phyloP scores from a whole-genome alignment of 2,113 vertebrate species.

The Ceratotherium simum region DNA sequence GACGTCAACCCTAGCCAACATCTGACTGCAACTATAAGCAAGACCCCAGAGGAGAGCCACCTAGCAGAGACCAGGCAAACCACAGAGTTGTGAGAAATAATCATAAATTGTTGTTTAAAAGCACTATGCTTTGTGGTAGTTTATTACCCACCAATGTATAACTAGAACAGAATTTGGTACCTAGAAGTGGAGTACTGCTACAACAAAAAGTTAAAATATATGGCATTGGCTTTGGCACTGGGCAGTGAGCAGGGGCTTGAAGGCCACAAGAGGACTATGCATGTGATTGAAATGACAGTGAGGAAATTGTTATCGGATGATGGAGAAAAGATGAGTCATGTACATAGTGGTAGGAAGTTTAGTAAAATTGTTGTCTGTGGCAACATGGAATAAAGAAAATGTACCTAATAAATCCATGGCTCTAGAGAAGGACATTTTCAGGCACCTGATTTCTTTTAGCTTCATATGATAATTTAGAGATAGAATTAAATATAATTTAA shows the following conservation, averaged over 20 bases:
- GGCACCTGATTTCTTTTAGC: background rate
- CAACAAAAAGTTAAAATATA: background rate
- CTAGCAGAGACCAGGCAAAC: background rate
- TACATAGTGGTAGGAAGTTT: background rate
- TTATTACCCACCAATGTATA: background rate
- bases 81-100: background rate
- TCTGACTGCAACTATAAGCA: background rate
- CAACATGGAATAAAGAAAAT: background rate
- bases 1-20: background rate
- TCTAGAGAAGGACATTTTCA: background rate
- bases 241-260: background rate
- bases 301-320: background rate
- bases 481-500: background rate
- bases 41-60: background rate
- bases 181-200: background rate
- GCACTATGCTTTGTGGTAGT: background rate
- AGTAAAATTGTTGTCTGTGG: background rate
- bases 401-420: background rate
- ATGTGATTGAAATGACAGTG: background rate
- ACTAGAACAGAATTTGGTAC: background rate
- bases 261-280: background rate
- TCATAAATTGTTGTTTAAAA: background rate
- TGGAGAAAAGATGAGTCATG: background rate
- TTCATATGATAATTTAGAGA: background rate
- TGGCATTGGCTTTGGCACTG: background rate